phyloP scores from a whole-genome alignment of 2,888 invertebrate genomes.

The Liposcelis brunnea region DNA sequence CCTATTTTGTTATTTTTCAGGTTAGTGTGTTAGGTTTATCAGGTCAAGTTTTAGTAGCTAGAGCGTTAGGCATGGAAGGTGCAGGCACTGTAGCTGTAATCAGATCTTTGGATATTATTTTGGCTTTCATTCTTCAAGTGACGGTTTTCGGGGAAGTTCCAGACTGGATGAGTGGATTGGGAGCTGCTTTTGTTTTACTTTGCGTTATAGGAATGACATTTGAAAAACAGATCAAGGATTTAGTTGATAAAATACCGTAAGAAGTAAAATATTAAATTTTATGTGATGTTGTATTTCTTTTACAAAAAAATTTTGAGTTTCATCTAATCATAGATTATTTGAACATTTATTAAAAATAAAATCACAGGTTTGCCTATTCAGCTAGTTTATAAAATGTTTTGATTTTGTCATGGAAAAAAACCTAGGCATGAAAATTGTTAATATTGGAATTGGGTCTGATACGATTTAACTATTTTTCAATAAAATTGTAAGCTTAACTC shows the following conservation, averaged over 20 bases:
- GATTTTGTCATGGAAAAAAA: too few species aligned
- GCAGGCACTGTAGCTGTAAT: constrained; percentile 29
- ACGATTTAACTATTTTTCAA: too few species aligned
- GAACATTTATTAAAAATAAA: too few species aligned
- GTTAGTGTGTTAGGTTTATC: constrained; percentile 21
- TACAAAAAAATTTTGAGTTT: too few species aligned
- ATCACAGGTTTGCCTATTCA: too few species aligned
- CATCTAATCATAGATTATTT: too few species aligned
- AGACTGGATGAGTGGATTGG: constrained; percentile 25
- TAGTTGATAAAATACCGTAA: constrained; percentile 26
- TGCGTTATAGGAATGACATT: constrained; percentile 30
- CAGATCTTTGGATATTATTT: constrained; percentile 29
- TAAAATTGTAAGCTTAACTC: too few species aligned
- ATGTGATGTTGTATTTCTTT: too few species aligned
- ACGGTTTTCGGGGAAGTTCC: constrained; percentile 28
- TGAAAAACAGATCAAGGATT: constrained; percentile 26
- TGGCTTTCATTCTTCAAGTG: constrained; percentile 29
- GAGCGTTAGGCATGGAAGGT: constrained; percentile 28
- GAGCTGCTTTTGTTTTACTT: constrained; percentile 26
- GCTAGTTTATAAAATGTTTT: too few species aligned
- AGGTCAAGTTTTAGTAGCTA: constrained; percentile 29
- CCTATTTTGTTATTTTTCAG: background rate
- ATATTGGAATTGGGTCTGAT: too few species aligned
- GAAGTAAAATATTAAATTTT: constrained; percentile 4
- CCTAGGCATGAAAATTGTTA: too few species aligned